Conservation (phyloP, 2,888 invertebrate genomes). For the Cerceris ruficornis region DNA sequence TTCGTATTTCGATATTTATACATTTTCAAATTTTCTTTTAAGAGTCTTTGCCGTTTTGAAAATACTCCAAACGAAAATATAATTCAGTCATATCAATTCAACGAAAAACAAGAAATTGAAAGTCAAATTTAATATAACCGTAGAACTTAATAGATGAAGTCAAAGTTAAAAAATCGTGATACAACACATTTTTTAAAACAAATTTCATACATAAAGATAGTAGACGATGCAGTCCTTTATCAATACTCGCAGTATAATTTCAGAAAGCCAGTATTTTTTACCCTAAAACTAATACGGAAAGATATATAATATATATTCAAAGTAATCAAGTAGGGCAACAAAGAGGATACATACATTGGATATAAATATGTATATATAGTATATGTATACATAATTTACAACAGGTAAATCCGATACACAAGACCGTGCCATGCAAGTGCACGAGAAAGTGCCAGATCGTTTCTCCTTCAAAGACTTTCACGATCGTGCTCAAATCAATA, state of each 20-base stretch:
- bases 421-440: conserved; percentile 71
- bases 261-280: conserved; percentile 21
- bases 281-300: conserved; percentile 14
- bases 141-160: too few relatives aligned
- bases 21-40: too few relatives aligned
- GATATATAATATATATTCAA: conserved; percentile 14
- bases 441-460: conserved; percentile 66
- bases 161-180: too few relatives aligned
- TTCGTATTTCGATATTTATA: too few relatives aligned
- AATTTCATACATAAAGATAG: neutral
- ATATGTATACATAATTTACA: conserved; percentile 34
- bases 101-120: too few relatives aligned
- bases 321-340: conserved; percentile 11
- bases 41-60: too few relatives aligned
- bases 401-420: conserved; percentile 53
- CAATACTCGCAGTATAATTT: neutral
- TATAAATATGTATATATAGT: conserved; percentile 20
- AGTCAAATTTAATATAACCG: too few relatives aligned
- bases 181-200: neutral
- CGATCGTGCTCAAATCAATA: conserved; percentile 49
- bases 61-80: too few relatives aligned
- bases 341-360: conserved; percentile 34
- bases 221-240: neutral
- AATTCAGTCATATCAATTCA: too few relatives aligned
- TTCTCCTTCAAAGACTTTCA: conserved; percentile 30